These are phyloP conservation scores for Megastigmus dorsalis DNA, from an alignment of 2,888 invertebrate species.

Conservation along the genomic window DNA sequence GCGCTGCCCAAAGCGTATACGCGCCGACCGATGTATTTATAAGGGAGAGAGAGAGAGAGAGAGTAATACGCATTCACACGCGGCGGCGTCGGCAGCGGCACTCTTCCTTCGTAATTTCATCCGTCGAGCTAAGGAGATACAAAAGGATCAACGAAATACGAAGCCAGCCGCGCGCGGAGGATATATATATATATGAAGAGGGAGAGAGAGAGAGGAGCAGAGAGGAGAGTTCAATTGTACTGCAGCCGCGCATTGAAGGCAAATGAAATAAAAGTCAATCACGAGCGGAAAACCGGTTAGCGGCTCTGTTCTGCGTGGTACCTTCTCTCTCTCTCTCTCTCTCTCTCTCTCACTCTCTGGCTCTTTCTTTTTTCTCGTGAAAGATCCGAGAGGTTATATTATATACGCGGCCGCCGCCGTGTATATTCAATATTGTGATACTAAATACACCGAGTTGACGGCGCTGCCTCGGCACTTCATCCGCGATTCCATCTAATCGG, in stretches of 20 bases:
- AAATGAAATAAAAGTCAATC: conserved; percentile 53
- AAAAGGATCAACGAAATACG: conserved; percentile 19
- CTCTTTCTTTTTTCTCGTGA: too few relatives aligned
- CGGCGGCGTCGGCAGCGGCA: background rate
- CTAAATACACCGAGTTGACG: conserved; percentile 44
- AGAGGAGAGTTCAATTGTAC: conserved; percentile 9
- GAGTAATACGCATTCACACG: background rate
- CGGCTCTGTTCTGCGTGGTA: background rate
- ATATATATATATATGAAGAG: background rate
- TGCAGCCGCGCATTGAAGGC: conserved; percentile 22
- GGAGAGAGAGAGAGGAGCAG: background rate
- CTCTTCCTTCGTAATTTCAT: conserved; percentile 39
- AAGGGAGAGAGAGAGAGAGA: background rate
- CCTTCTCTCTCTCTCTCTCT: too few relatives aligned
- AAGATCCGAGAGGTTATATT: background rate
- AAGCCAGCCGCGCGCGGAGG: background rate
- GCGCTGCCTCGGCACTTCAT: background rate
- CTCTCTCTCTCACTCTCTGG: too few relatives aligned
- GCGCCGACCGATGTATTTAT: conserved; percentile 29
- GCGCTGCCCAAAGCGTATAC: conserved; percentile 21
- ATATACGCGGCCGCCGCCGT: background rate
- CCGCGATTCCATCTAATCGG: conserved; percentile 38
- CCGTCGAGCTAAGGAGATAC: conserved; percentile 45
- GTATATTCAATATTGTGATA: conserved; percentile 50
- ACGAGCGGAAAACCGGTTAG: conserved; percentile 41